phyloP scores from a whole-genome alignment of 2,113 vertebrate species.

The Orthonyx spaldingii region DNA sequence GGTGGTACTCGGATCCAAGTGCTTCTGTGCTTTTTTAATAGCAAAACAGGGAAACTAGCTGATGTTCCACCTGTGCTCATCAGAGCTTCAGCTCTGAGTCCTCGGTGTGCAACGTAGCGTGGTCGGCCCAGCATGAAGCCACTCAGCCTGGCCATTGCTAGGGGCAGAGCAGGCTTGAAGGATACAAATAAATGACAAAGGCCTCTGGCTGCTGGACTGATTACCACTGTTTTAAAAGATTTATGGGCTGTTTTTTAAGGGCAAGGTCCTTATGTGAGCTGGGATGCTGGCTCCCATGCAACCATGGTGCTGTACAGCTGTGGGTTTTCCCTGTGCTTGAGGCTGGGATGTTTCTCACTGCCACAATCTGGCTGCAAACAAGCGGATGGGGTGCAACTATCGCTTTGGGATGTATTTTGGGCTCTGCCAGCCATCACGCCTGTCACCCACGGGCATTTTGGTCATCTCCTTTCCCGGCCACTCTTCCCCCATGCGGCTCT shows the following conservation, averaged over 20 bases:
- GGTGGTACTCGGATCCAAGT: background rate
- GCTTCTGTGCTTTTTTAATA: background rate
- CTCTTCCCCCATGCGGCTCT: background rate
- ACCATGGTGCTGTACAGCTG: accelerated
- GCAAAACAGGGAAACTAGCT: background rate
- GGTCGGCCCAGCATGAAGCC: background rate
- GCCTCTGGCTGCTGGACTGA: background rate
- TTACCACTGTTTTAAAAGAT: background rate
- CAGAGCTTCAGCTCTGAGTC: background rate
- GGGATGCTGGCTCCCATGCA: background rate
- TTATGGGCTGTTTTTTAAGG: background rate
- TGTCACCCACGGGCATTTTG: accelerated
- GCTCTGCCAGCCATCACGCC: background rate
- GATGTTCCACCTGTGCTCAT: background rate
- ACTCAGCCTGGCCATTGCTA: background rate
- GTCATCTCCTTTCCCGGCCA: background rate
- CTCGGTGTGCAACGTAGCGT: accelerated
- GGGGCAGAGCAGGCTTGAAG: background rate
- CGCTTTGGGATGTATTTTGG: background rate
- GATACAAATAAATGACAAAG: background rate
- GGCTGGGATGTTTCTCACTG: background rate
- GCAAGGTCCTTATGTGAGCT: background rate
- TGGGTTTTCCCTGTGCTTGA: background rate
- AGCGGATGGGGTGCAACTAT: background rate
- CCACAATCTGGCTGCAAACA: accelerated